Conservation (phyloP, 2,113 vertebrate genomes). For the Petromus typicus region DNA sequence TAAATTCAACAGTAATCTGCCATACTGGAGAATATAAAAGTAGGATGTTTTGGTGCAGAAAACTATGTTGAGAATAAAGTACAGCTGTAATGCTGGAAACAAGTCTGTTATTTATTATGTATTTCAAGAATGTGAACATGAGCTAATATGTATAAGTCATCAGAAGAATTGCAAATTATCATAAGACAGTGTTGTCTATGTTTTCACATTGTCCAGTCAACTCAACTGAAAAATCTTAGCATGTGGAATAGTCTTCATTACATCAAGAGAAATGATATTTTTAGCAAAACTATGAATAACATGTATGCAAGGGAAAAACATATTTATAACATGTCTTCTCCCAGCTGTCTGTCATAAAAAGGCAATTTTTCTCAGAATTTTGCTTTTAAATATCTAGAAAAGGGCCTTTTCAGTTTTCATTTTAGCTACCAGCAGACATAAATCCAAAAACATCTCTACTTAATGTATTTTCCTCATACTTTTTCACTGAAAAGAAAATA, state of each 20-base stretch:
- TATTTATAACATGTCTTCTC: not conserved
- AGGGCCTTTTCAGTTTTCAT: constrained; percentile 39
- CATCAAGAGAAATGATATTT: constrained; percentile 44
- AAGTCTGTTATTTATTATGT: constrained; percentile 39
- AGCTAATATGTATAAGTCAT: constrained; percentile 66
- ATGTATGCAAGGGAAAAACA: not conserved
- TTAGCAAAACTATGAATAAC: constrained; percentile 46
- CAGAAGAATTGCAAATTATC: constrained; percentile 47
- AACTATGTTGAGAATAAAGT: constrained; percentile 60
- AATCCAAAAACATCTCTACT: constrained; percentile 45
- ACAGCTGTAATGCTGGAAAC: constrained; percentile 82
- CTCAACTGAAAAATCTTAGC: constrained; percentile 47
- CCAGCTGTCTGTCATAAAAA: not conserved
- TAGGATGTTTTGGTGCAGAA: constrained; percentile 77
- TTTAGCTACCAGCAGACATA: constrained; percentile 49
- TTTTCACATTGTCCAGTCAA: constrained; percentile 56
- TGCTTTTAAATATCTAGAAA: constrained; percentile 49
- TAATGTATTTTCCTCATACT: constrained; percentile 51
- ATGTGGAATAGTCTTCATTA: constrained; percentile 50
- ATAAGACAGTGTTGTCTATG: not conserved
- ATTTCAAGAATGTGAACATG: constrained; percentile 65
- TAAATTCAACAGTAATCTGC: constrained; percentile 75
- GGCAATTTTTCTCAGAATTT: constrained; percentile 21
- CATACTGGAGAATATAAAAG: constrained; percentile 74
- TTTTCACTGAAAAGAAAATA: constrained; percentile 62